These are phyloP conservation scores for Gambelia wislizenii DNA, from an alignment of 2,797 vertebrate genomes.

Conservation along the genomic window DNA sequence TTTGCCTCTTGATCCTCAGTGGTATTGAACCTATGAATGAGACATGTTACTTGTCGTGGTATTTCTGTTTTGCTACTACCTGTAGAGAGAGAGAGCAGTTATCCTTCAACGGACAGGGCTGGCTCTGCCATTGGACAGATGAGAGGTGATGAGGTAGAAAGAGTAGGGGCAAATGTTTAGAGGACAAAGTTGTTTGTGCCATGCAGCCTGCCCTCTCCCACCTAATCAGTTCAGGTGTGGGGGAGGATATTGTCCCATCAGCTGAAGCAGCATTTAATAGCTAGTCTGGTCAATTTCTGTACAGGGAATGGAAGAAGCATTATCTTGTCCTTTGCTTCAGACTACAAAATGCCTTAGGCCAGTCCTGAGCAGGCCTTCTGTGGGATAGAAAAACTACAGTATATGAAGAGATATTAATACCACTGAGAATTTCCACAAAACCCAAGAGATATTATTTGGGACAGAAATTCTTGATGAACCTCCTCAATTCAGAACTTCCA, in stretches of 20 bases:
- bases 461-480: background rate
- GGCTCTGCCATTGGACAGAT: background rate
- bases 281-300: background rate
- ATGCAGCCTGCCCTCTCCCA: background rate
- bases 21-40: background rate
- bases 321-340: background rate
- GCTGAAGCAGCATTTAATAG: background rate
- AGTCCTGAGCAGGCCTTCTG: background rate
- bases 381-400: background rate
- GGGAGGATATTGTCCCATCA: background rate
- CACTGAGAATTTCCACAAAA: background rate
- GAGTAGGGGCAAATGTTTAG: background rate
- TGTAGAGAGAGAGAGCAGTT: background rate
- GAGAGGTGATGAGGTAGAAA: background rate
- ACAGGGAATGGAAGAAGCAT: background rate
- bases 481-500: background rate
- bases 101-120: too few species aligned
- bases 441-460: background rate
- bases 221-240: background rate
- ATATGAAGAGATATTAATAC: too few species aligned
- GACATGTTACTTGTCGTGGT: background rate
- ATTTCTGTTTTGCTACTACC: background rate
- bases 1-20: background rate
- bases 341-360: background rate
- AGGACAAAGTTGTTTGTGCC: background rate